These are phyloP conservation scores for Bubo bubo DNA, from an alignment of 2,113 vertebrate species.

Conservation along the genomic window DNA sequence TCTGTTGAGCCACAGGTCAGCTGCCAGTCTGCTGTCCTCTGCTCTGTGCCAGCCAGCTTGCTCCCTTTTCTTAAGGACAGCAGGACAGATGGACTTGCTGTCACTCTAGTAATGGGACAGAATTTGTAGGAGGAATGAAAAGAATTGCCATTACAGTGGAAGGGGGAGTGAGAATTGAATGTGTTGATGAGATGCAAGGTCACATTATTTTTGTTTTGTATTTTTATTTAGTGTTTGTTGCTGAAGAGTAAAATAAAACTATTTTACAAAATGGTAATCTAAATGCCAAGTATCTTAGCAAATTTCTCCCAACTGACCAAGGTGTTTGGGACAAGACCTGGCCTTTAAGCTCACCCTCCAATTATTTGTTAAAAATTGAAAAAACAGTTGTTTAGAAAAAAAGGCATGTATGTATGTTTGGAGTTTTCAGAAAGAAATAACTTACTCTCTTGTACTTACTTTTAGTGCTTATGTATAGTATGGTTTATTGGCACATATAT, in stretches of 20 bases:
- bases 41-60: conserved; percentile 17
- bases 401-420: background rate
- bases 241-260: background rate
- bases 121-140: background rate
- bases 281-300: background rate
- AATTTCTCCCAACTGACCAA: background rate
- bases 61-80: background rate
- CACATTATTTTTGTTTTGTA: background rate
- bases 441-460: background rate
- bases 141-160: background rate
- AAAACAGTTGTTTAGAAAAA: background rate
- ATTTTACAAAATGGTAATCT: background rate
- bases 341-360: background rate
- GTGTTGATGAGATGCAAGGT: background rate
- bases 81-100: conserved; percentile 31
- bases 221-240: background rate
- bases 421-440: background rate
- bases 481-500: accelerated
- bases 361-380: background rate
- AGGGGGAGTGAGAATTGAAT: background rate
- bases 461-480: background rate
- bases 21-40: background rate
- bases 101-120: conserved; percentile 7
- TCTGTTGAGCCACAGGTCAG: background rate
- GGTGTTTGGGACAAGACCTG: background rate